These are phyloP conservation scores for Sesia apiformis DNA, from an alignment of 2,888 invertebrate genomes.

Conservation along the genomic window DNA sequence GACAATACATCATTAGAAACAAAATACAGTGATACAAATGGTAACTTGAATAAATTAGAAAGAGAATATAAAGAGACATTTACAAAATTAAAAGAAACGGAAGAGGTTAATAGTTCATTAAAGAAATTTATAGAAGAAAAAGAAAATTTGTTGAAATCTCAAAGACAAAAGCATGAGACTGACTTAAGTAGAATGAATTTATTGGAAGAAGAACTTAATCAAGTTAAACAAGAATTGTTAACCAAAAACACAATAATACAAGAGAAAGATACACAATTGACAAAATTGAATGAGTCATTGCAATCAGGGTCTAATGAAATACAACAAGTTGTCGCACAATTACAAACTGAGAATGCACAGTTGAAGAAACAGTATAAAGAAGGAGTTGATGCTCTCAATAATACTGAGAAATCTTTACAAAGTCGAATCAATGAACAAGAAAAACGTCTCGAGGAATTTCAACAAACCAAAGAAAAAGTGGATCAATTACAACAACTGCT, in stretches of 20 bases:
- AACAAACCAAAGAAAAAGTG: conserved; percentile 48
- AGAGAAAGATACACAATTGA: conserved; percentile 41
- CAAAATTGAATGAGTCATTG: conserved; percentile 36
- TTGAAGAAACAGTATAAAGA: conserved; percentile 43
- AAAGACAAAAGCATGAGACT: conserved; percentile 34
- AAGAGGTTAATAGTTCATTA: conserved; percentile 26
- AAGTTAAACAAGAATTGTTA: conserved; percentile 34
- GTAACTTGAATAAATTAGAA: conserved; percentile 37
- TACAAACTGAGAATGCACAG: conserved; percentile 47
- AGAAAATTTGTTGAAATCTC: conserved; percentile 40
- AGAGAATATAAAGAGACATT: conserved; percentile 31
- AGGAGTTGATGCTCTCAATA: conserved; percentile 54
- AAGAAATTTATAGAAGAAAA: conserved; percentile 44
- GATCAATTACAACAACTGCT: conserved; percentile 51
- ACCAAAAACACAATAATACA: conserved; percentile 33
- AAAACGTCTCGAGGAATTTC: conserved; percentile 42
- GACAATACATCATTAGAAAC: conserved; percentile 45
- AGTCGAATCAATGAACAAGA: conserved; percentile 40
- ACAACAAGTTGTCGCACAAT: conserved; percentile 35
- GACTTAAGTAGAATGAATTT: conserved; percentile 32
- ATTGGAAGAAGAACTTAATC: conserved; percentile 38
- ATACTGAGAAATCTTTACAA: conserved; percentile 40
- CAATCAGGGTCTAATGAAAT: conserved; percentile 41
- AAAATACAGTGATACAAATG: conserved; percentile 33
- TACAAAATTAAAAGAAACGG: conserved; percentile 36